Conservation (phyloP, 2,797 vertebrate species). For the Centroberyx gerrardi region DNA sequence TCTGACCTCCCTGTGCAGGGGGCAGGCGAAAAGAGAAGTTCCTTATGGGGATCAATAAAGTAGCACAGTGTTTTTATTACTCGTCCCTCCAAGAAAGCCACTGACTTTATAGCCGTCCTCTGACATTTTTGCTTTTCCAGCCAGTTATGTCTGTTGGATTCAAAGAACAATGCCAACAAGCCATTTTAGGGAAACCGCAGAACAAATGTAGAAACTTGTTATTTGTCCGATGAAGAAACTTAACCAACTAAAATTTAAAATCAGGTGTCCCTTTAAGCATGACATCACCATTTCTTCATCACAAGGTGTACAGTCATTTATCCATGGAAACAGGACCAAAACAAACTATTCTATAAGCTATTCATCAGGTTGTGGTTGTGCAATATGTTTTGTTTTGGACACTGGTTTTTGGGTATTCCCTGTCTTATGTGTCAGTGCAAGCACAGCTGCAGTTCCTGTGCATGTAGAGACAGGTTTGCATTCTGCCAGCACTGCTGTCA, state of each 20-base stretch:
- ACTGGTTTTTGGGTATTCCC: constrained; percentile 28
- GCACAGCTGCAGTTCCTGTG: constrained; percentile 17
- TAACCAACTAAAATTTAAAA: constrained; percentile 25
- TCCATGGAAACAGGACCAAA: constrained; percentile 38
- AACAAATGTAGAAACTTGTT: neutral
- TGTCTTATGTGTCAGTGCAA: constrained; percentile 25
- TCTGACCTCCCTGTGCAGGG: too few relatives aligned
- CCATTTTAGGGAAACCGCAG: too few relatives aligned
- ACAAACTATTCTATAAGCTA: constrained; percentile 5
- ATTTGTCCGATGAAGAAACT: constrained; percentile 1
- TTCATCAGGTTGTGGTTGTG: neutral
- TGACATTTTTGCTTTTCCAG: constrained; percentile 35
- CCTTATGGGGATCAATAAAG: too few relatives aligned
- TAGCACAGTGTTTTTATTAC: neutral
- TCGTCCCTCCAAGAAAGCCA: neutral
- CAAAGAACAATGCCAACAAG: too few relatives aligned
- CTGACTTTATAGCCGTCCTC: constrained; percentile 4
- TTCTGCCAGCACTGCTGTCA: constrained; percentile 29
- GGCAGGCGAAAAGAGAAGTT: too few relatives aligned
- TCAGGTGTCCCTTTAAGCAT: constrained; percentile 22
- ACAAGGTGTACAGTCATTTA: constrained; percentile 21
- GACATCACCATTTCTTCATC: constrained; percentile 30
- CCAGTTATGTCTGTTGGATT: neutral
- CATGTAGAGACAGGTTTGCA: constrained; percentile 51
- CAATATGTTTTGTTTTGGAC: constrained; percentile 45